These are phyloP conservation scores for Pavo muticus DNA, from an alignment of 2,113 vertebrate genomes.

Conservation along the genomic window DNA sequence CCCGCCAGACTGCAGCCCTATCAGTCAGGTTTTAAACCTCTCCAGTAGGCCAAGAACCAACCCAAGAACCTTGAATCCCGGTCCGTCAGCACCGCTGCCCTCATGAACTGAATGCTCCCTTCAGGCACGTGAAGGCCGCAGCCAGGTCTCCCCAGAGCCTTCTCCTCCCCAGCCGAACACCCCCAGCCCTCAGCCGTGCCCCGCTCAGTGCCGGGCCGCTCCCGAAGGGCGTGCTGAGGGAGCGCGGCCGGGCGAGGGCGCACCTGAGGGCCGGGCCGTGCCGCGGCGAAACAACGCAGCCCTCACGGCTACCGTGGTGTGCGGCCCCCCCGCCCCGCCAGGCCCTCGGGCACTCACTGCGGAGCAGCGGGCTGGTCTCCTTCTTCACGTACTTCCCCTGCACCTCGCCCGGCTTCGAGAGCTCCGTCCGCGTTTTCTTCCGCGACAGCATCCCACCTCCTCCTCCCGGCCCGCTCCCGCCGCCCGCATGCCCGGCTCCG, in stretches of 20 bases:
- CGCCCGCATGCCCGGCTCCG: background rate
- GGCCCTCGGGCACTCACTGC: slow-evolving; percentile 85
- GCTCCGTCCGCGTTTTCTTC: slow-evolving; percentile 97
- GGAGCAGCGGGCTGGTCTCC: slow-evolving; percentile 94
- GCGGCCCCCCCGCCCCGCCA: background rate
- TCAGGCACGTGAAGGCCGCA: no score
- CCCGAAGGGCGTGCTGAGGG: no score
- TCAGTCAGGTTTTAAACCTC: background rate
- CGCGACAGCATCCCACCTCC: slow-evolving; percentile 86
- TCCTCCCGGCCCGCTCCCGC: background rate
- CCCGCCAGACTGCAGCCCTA: fast-evolving
- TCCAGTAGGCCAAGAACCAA: background rate
- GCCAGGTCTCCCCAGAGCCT: no score
- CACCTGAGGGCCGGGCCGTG: no score
- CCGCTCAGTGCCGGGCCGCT: no score
- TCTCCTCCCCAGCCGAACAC: no score
- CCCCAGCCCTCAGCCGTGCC: no score
- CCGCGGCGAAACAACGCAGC: no score
- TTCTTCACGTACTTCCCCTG: slow-evolving; percentile 99
- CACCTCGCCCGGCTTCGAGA: slow-evolving; percentile 94
- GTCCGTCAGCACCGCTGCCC: no score
- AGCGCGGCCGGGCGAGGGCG: no score
- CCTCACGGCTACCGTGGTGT: no score
- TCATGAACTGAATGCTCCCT: no score
- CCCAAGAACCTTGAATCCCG: background rate